Evolutionary conservation across 2,113 vertebrate genomes (phyloP), one percentile per base, ranked within the genome.

Genomic region (Sceloporus undulatus): DNA sequence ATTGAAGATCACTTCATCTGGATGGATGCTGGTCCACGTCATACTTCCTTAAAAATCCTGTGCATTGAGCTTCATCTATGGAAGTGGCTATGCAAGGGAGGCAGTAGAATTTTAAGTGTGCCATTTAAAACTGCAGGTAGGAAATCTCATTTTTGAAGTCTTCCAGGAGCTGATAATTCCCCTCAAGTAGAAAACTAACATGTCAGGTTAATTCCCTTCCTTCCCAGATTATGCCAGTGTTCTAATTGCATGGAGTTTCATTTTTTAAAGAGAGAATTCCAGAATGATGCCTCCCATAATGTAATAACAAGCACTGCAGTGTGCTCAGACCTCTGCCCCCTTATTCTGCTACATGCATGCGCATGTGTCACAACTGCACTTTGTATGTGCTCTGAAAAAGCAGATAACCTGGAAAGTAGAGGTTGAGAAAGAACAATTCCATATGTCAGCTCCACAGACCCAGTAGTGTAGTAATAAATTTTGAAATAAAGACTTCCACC

Each of bases 1-100:
- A 92, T 89, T 91, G 90, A 90, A 91, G n/a, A 48, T 62, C 9
- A 29, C 70, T 90, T 88, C 0, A 0, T 82, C 18, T 42, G 42
- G 34, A 79, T 52, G 16, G n/a, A n/a, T 40, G 5, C 5, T 48
- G 16, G 8, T 71, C 42, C 68, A 54, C 16, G n/a, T 18, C 27
- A 23, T 19, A 16, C 29, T 84, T 3, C 48, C 48, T 84, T 38
- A 42, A 38, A 73, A 84, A 81, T 14, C 34, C 34, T 21, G 10
- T 82, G 1, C 34, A 23, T n/a, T 82, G 34, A 66, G 59, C 8
- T 71, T 8, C 27, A n/a, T 29, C 68, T 71, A 27, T 71, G 9
- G 13, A 14, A 62, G 59, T 14, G 16, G 18, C 59, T 62, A 18
- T 62, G 18, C 59, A 62, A 71, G 27, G 18, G 48, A 79, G 52